Evolutionary conservation across 2,888 invertebrate species (phyloP).

Genomic region (Thymelicus lineola): DNA sequence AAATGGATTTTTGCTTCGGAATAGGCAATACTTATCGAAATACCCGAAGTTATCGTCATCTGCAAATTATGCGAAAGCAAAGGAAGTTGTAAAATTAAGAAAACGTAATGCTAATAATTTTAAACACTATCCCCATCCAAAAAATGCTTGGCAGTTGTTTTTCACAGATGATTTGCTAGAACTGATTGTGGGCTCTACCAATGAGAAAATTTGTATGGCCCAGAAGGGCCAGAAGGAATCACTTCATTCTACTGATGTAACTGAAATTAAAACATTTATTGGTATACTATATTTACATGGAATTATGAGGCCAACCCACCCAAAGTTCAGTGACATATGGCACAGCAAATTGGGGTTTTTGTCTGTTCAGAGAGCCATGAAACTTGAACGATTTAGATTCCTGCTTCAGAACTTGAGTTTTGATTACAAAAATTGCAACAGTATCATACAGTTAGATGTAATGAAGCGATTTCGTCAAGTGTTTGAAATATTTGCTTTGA

Average conservation of each 20-base stretch:
- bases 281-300: constrained; percentile 77
- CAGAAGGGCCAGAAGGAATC: constrained; percentile 49
- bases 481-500: constrained; percentile 76
- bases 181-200: constrained; percentile 71
- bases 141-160: constrained; percentile 72
- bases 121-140: constrained; percentile 60
- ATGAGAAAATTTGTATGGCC: constrained; percentile 64
- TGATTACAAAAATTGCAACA: constrained; percentile 58
- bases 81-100: constrained; percentile 53
- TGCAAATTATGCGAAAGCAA: constrained; percentile 53
- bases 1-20: constrained; percentile 66
- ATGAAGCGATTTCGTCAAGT: constrained; percentile 75
- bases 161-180: constrained; percentile 74
- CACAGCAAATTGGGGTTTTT: constrained; percentile 63
- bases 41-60: constrained; percentile 55
- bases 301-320: constrained; percentile 72
- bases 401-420: constrained; percentile 70
- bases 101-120: constrained; percentile 52
- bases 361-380: constrained; percentile 67
- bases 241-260: constrained; percentile 54
- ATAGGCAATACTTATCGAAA: constrained; percentile 60
- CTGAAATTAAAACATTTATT: constrained; percentile 72
- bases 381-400: constrained; percentile 69
- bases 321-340: constrained; percentile 72
- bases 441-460: constrained; percentile 62